Evolutionary conservation across 1,140 invertebrate species (phyloP), one percentile per base, ranked within the genome.

Genomic region (Nasonia longicornis): DNA sequence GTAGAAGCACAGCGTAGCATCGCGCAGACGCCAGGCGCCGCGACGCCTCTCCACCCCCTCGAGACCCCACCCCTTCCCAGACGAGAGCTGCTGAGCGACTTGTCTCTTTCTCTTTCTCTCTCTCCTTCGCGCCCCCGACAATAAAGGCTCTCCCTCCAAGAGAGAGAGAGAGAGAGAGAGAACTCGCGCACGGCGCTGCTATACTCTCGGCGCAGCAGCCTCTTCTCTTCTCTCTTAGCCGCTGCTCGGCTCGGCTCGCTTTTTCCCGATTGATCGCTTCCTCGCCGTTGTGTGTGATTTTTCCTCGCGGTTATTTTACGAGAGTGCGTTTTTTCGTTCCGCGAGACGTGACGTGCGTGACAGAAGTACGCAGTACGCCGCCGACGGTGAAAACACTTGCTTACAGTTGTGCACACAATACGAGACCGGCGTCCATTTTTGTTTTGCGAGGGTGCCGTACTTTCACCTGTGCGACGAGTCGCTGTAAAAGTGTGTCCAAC

Each of bases 1-100:
- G 71, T 35, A 26, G 38, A 70, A 12, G 10, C 20, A 1, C 1
- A 22, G 4, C 20, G 26, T 10, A 22, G 45, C 42, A 81, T 11
- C 78, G 86, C 87, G 87, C 86, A 86, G 83, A 87, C 86, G 86
- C 85, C 84, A 45, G 64, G 79, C 83, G 85, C 29, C 80, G 83
- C 83, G 81, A 80, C 75, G 63, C 64, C 71, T 74, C 77, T 66
- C 77, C 79, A 66, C 22, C 70, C 78, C 22, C 71, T 77, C 82
- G 38, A 31, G 26, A 74, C 79, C 77, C 81, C 82, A 71, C 82
- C 82, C 83, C 75, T 83, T 69, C 67, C 81, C 74, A 79, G 26
- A 31, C 29, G 52, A 72, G 31, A 45, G 26, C 72, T 58, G 83
- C 67, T 66, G 63, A n/a, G 73, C 72, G 63, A 35, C 22, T n/a